Evolutionary conservation across 2,888 invertebrate genomes (phyloP), one percentile per base, ranked within the genome.

Genomic region (Matsumyia berberina): DNA sequence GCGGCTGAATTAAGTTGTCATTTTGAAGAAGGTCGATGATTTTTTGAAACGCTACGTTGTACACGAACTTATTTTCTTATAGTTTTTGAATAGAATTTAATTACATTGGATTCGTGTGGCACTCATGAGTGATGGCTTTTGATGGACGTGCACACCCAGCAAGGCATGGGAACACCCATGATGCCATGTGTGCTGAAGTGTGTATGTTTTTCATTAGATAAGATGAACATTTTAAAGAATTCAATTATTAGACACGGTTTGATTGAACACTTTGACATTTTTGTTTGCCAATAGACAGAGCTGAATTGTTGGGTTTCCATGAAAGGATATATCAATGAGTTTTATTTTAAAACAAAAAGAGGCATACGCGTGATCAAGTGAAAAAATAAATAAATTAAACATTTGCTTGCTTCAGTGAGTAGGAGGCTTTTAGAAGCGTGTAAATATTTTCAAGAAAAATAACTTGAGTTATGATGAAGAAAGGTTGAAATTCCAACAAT

Each of bases 151-250:
- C 4, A 19, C 46, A 46, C 11, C n/a, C 8, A 6, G 6, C 5
- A 33, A 15, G 8, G 9, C 24, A 62, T 44, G 35, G 7, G 15
- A 12, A 8, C 37, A 35, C 31, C 33, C n/a, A 44, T 37, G 17
- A 7, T 29, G 29, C n/a, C 37, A 35, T 46, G 57, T 49, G 49
- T 44, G 4, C 12, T 60, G 39, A 60, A 72, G 49, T 51, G 31
- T n/a, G 24, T 17, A 53, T 33, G 35, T 33, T 70, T 51, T 31
- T 15, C 17, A 19, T 62, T 42, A 62, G 19, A 11, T 29, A 42
- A 46, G n/a, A 15, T 15, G 69, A n/a, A 46, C 46, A 12, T 12
- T 70, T 24, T 15, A 35, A 57, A 19, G 60, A 72, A 72, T 72
- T 60, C 33, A 62, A 72, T 72, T 60, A 39, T 17, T 39, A 49